These are phyloP conservation scores for Peromyscus melanophrys DNA, from an alignment of 2,797 vertebrate genomes.

Conservation along the genomic window DNA sequence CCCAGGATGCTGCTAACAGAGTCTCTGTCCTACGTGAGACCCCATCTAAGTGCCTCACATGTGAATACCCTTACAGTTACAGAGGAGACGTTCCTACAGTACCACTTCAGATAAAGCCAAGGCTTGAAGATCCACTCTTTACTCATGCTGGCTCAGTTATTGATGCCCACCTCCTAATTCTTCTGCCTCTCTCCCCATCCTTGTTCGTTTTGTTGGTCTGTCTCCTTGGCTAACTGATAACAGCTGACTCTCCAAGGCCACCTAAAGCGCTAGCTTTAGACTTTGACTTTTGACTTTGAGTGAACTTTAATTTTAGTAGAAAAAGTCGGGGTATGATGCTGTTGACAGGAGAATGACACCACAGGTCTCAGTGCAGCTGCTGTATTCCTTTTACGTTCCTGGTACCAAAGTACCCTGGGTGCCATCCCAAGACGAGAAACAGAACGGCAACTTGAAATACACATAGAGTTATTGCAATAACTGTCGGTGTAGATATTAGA, in stretches of 20 bases:
- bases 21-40: not conserved
- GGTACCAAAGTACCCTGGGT: not conserved
- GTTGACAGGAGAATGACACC: not conserved
- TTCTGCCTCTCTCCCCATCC: not conserved
- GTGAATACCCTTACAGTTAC: not conserved
- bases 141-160: not conserved
- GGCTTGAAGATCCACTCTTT: not conserved
- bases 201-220: not conserved
- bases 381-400: not conserved
- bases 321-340: not conserved
- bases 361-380: not conserved
- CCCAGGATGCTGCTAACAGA: not conserved
- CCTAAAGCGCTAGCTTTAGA: not conserved
- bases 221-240: not conserved
- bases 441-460: not conserved
- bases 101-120: not conserved
- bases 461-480: not conserved
- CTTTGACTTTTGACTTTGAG: not conserved
- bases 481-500: not conserved
- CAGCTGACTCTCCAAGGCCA: not conserved
- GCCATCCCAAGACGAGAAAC: not conserved
- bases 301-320: slow-evolving; percentile 1
- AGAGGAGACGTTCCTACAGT: not conserved
- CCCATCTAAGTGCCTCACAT: not conserved
- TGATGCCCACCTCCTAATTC: not conserved